Conservation (phyloP, 2,888 invertebrate species). For the Heliconius cydno region DNA sequence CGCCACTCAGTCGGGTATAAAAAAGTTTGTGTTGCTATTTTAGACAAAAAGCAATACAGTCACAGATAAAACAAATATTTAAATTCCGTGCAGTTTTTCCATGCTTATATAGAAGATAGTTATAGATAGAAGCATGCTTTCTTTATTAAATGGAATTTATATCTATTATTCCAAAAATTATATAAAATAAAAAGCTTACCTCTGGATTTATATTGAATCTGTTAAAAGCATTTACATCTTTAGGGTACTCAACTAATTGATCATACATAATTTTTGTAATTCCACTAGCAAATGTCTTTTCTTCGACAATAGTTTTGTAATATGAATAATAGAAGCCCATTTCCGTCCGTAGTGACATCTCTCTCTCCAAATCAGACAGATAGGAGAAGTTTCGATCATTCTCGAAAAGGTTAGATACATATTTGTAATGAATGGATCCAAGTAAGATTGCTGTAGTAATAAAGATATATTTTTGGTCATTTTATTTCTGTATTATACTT, state of each 20-base stretch:
- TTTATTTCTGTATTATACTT: not conserved
- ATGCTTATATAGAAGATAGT: no score
- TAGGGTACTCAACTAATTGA: slow-evolving; percentile 91
- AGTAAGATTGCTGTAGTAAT: slow-evolving; percentile 80
- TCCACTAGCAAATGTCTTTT: slow-evolving; percentile 83
- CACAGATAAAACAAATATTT: no score
- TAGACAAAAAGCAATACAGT: no score
- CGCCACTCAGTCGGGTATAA: no score
- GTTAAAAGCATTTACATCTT: slow-evolving; percentile 90
- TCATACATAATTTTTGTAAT: slow-evolving; percentile 86
- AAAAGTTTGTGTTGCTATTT: no score
- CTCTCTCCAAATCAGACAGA: slow-evolving; percentile 91
- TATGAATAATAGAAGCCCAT: slow-evolving; percentile 96
- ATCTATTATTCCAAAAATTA: no score
- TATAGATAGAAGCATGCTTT: no score
- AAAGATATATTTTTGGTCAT: not conserved
- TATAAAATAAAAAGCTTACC: slow-evolving; percentile 71
- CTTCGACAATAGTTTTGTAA: slow-evolving; percentile 92
- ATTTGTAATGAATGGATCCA: slow-evolving; percentile 85
- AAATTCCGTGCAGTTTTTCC: no score
- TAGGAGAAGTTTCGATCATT: slow-evolving; percentile 93
- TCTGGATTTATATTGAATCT: slow-evolving; percentile 94
- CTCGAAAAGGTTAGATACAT: slow-evolving; percentile 90
- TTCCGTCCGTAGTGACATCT: slow-evolving; percentile 93
- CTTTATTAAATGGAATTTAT: no score